These are phyloP conservation scores for Limnephilus rhombicus DNA, from an alignment of 2,888 invertebrate genomes.

Conservation along the genomic window DNA sequence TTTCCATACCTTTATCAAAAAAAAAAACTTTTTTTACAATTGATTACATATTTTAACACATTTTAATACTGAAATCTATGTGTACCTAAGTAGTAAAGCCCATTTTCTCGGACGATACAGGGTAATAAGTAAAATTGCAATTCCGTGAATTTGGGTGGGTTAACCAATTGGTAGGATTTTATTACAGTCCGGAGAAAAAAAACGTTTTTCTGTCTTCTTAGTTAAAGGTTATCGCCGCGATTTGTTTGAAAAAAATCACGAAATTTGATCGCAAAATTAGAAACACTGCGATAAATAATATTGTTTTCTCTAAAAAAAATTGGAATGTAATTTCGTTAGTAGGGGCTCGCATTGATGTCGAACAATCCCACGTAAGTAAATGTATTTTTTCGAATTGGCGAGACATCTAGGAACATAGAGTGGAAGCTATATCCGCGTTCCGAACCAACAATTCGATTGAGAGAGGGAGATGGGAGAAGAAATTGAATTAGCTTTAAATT, in stretches of 20 bases:
- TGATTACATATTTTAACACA: too few species aligned
- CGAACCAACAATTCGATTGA: slow-evolving; percentile 49
- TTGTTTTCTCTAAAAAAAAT: not conserved
- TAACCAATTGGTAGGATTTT: not conserved
- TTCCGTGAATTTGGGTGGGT: too few species aligned
- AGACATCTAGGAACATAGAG: slow-evolving; percentile 7
- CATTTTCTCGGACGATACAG: too few species aligned
- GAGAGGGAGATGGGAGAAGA: slow-evolving; percentile 51
- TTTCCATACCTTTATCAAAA: too few species aligned
- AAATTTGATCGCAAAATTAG: not conserved
- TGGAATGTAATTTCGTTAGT: not conserved
- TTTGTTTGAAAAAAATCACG: not conserved
- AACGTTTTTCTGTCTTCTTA: not conserved
- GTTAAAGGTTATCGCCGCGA: not conserved
- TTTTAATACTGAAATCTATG: too few species aligned
- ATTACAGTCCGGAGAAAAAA: not conserved
- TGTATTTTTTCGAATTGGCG: slow-evolving; percentile 31
- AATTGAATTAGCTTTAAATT: slow-evolving; percentile 55
- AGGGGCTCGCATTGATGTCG: not conserved
- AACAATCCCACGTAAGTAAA: slow-evolving; percentile 26
- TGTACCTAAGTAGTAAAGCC: too few species aligned
- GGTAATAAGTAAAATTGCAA: too few species aligned
- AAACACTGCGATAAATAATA: not conserved
- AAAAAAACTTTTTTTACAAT: too few species aligned
- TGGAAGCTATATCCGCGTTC: slow-evolving; percentile 9